Evolutionary conservation across 2,113 vertebrate species (phyloP).

Genomic region (Erythrocercus mccallii): DNA sequence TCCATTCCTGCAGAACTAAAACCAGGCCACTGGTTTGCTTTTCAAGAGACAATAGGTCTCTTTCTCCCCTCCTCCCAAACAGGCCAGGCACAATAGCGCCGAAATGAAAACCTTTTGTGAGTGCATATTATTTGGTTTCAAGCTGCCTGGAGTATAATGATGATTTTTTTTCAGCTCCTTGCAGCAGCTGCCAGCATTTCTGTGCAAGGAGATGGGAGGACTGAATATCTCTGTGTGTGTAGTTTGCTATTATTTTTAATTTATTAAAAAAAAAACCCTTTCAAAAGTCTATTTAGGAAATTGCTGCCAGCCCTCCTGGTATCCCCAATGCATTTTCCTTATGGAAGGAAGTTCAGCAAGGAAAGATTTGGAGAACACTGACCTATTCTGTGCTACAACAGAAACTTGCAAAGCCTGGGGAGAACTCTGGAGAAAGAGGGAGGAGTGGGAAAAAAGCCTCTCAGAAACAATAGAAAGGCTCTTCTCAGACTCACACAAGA

Average conservation of each 20-base stretch:
- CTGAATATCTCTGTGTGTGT: neutral
- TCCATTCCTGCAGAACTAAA: slow-evolving; percentile 41
- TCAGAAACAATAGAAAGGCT: slow-evolving; percentile 1
- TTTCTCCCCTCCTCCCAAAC: slow-evolving; percentile 41
- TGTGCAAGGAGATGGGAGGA: neutral
- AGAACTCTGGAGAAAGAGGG: neutral
- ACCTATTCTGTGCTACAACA: neutral
- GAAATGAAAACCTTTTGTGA: slow-evolving; percentile 62
- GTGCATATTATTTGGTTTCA: slow-evolving; percentile 6
- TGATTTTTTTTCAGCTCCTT: slow-evolving; percentile 36
- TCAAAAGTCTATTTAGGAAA: slow-evolving; percentile 5
- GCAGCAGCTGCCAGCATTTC: slow-evolving; percentile 29
- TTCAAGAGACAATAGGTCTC: slow-evolving; percentile 44
- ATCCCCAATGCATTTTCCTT: neutral
- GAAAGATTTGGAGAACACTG: slow-evolving; percentile 72
- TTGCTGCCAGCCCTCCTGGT: slow-evolving; percentile 14
- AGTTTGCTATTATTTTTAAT: neutral
- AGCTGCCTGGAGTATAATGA: slow-evolving; percentile 20
- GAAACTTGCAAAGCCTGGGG: neutral
- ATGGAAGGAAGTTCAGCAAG: slow-evolving; percentile 29
- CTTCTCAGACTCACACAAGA: neutral
- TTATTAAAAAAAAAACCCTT: neutral
- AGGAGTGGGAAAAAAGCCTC: neutral
- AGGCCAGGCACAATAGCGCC: slow-evolving; percentile 49
- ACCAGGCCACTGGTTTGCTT: slow-evolving; percentile 41